Conservation (phyloP, 2,113 vertebrate genomes). For the Pavo muticus region DNA sequence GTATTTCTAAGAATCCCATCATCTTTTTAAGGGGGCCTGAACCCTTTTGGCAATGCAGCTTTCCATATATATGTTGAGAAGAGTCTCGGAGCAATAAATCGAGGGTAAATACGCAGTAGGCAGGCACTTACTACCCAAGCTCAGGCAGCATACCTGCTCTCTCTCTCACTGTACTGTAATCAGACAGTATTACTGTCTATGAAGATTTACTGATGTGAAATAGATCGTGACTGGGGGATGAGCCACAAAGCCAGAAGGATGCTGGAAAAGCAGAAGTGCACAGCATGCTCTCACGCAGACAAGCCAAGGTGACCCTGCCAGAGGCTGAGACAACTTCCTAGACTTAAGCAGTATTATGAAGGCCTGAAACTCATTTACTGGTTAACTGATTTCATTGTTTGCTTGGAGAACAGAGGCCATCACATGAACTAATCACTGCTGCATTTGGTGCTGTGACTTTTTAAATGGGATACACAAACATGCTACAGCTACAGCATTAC, state of each 20-base stretch:
- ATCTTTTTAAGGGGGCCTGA: neutral
- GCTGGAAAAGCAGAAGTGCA: neutral
- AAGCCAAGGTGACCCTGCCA: neutral
- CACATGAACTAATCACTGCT: neutral
- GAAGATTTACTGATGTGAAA: neutral
- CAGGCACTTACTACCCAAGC: neutral
- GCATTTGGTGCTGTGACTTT: neutral
- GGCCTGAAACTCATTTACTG: neutral
- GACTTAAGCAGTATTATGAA: neutral
- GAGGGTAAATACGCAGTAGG: neutral
- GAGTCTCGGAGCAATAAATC: neutral
- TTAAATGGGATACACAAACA: neutral
- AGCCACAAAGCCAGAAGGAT: neutral
- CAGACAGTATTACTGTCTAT: neutral
- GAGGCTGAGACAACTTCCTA: too few species aligned
- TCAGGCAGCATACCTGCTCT: neutral
- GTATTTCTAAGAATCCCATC: neutral
- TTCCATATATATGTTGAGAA: neutral
- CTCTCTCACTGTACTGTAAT: neutral
- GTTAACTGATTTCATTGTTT: neutral
- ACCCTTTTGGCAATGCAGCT: neutral
- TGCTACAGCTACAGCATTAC: neutral
- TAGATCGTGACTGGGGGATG: neutral
- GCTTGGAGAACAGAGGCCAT: neutral
- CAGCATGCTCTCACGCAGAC: neutral